Percentiles rank a stretch among this genome's conserved stretches.
Conservation (phyloP, 2,797 vertebrate genomes). For the Spinibarbus caldwelli region DNA sequence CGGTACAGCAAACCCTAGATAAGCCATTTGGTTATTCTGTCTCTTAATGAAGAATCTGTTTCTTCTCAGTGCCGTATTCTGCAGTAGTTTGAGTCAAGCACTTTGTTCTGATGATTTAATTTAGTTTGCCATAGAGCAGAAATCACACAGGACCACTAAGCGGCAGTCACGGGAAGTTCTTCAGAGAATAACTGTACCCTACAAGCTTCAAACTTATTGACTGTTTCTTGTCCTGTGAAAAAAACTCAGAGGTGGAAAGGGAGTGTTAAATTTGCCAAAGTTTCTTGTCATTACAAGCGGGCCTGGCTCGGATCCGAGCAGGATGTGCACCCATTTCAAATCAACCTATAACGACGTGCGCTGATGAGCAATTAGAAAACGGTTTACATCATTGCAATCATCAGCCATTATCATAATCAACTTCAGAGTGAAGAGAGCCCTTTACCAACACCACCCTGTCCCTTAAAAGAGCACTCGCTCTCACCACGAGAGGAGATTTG, state of each 20-base stretch:
- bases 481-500: conserved; percentile 29
- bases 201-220: conserved; percentile 28
- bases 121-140: conserved; percentile 17
- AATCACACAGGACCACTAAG: conserved; percentile 12
- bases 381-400: conserved; percentile 63
- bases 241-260: conserved; percentile 24
- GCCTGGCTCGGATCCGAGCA: conserved; percentile 32
- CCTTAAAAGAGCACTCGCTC: conserved; percentile 18
- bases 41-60: conserved; percentile 27
- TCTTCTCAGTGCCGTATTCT: conserved; percentile 17
- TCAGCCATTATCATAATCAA: conserved; percentile 68
- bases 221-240: conserved; percentile 22
- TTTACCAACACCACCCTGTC: conserved; percentile 48
- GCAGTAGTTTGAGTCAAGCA: conserved; percentile 35
- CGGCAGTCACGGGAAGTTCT: background rate
- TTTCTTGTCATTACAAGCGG: conserved; percentile 36
- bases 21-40: conserved; percentile 12
- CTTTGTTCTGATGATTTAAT: conserved; percentile 11
- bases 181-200: conserved; percentile 31
- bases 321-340: conserved; percentile 56
- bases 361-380: conserved; percentile 67
- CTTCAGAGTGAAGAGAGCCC: conserved; percentile 62
- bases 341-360: conserved; percentile 51
- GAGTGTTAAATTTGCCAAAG: conserved; percentile 3
- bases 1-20: background rate